Conservation (phyloP, 2,888 invertebrate species). For the Eudemis profundana region DNA sequence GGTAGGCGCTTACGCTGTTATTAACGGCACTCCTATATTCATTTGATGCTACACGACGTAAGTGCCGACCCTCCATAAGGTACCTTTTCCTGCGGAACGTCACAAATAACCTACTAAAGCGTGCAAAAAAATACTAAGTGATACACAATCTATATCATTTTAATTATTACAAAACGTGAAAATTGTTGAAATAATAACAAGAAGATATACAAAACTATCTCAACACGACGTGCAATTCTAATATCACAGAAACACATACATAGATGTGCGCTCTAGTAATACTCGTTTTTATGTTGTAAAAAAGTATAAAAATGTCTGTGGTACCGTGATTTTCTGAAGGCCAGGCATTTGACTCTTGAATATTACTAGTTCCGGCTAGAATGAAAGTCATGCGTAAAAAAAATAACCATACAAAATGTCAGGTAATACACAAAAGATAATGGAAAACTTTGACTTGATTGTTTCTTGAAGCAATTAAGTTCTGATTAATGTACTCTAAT, state of each 20-base stretch:
- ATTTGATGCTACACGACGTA: no score
- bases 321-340: constrained; percentile 27
- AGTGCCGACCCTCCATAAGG: no score
- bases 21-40: no score
- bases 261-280: constrained; percentile 22
- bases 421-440: neutral
- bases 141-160: neutral
- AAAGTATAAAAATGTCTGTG: neutral
- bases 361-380: constrained; percentile 24
- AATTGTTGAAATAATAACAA: neutral
- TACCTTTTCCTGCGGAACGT: no score
- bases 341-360: constrained; percentile 12
- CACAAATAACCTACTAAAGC: constrained; percentile 7
- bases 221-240: constrained; percentile 8
- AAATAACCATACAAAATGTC: constrained; percentile 12
- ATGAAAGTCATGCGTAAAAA: constrained; percentile 38
- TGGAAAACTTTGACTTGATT: neutral
- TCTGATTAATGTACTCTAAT: neutral
- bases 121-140: constrained; percentile 13
- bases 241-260: constrained; percentile 4
- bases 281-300: neutral
- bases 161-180: neutral
- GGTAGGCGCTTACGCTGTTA: no score
- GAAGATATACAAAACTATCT: neutral
- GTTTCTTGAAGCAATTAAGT: neutral